Base-by-base conservation (phyloP, 2,113 vertebrate species). In the Syngnathus typhle region DNA sequence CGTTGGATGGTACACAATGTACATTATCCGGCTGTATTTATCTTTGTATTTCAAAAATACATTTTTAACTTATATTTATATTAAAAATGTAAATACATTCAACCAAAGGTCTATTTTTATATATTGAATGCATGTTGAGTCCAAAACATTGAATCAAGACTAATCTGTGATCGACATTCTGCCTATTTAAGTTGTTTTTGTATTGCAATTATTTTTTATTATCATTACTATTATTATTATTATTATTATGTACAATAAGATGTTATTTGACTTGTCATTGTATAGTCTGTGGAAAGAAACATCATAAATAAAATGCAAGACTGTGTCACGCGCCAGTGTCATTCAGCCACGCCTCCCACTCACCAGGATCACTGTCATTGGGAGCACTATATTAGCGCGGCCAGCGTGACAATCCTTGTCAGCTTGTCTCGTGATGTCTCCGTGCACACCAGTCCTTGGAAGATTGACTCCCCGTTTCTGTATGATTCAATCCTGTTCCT, bases 11-110 rank as follows among this genome's bases (percentile, higher is more conserved):
- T 91, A 92, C 89, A 91, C 81, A 91, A 95, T 95, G 95, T 98
- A 95, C 94, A 95, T 93, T 90, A 92, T 93, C 93, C 95, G 93
- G 94, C 95, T 93, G 95, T 98, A 96, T 95, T 95, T 96, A 98
- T 94, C 94, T 95, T 94, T 97, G 97, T 99, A 99, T 98, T 99
- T 99, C 96, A 96, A 98, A 99, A 98, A 98, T 99, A 98, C 95
- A 96, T 96, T 97, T 96, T 94, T 99, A 96, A 81, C 94, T 95
- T 98, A 96, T 98, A 98, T 99, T 98, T 98, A 98, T 98, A 43
- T 93, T 79, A 84, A 87, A 74, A 82, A 46, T 91, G 86, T 91
- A 90, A 92, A 98, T 98, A 92, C 88, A 88, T 75, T 71, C 86
- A 89, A 95, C 92, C 83, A 92, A 94, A 96, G 94, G 89, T 98